phyloP scores from a whole-genome alignment of 2,888 invertebrate genomes.

The Agriopis aurantiaria region DNA sequence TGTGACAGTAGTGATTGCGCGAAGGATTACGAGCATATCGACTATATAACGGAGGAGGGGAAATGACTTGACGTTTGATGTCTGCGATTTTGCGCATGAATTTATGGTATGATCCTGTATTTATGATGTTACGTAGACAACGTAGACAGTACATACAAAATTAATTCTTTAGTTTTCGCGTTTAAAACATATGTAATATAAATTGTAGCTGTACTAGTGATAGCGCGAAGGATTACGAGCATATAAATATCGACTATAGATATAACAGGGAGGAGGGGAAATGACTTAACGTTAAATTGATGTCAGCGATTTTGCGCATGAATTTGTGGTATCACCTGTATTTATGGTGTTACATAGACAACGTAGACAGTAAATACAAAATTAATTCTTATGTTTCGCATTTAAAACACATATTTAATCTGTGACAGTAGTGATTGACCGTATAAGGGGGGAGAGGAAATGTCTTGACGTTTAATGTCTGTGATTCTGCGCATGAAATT shows the following conservation, averaged over 20 bases:
- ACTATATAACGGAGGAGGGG: constrained; percentile 40
- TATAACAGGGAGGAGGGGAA: constrained; percentile 27
- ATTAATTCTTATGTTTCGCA: too few relatives aligned
- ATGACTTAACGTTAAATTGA: constrained; percentile 46
- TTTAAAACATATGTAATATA: too few relatives aligned
- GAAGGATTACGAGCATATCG: constrained; percentile 53
- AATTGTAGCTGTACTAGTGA: too few relatives aligned
- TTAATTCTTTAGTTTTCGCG: too few relatives aligned
- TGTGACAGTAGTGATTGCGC: constrained; percentile 48
- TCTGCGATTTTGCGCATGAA: constrained; percentile 40
- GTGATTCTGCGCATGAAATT: constrained; percentile 38
- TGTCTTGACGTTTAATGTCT: too few relatives aligned
- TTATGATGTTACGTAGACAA: constrained; percentile 1
- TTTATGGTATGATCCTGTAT: constrained; percentile 27
- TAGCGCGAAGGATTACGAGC: constrained; percentile 54
- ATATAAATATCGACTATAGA: constrained; percentile 47
- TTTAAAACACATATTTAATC: too few relatives aligned
- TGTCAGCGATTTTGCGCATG: constrained; percentile 41
- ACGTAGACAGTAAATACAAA: too few relatives aligned
- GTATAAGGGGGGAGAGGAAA: too few relatives aligned
- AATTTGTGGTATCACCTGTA: constrained; percentile 29
- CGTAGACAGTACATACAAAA: too few relatives aligned
- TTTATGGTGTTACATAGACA: not conserved
- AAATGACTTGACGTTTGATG: constrained; percentile 46
- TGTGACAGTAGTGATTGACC: constrained; percentile 44